These are phyloP conservation scores for Ochropleura plecta DNA, from an alignment of 2,888 invertebrate genomes.

Conservation along the genomic window DNA sequence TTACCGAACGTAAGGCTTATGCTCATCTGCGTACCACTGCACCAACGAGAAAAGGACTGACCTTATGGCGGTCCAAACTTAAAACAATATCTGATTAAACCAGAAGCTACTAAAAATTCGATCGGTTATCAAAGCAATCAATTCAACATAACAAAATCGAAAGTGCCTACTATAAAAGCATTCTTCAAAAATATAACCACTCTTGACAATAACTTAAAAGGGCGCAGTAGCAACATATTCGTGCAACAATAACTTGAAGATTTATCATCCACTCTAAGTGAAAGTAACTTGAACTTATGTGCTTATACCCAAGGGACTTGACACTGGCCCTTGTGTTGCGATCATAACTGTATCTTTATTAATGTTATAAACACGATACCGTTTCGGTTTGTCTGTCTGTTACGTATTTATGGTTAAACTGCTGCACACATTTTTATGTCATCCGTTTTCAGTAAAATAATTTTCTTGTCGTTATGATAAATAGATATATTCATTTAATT, in stretches of 20 bases:
- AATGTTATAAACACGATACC: neutral
- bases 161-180: constrained; percentile 28
- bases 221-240: constrained; percentile 17
- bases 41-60: too few relatives aligned
- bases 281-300: constrained; percentile 45
- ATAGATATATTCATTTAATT: too few relatives aligned
- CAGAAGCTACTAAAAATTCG: constrained; percentile 5
- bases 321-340: constrained; percentile 37
- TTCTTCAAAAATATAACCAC: constrained; percentile 18
- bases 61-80: too few relatives aligned
- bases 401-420: neutral
- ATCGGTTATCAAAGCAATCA: constrained; percentile 4
- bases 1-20: too few relatives aligned
- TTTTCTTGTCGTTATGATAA: too few relatives aligned
- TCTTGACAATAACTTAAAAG: constrained; percentile 26
- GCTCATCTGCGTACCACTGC: too few relatives aligned
- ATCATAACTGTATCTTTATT: constrained; percentile 47
- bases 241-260: constrained; percentile 46
- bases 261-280: constrained; percentile 58
- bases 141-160: constrained; percentile 33
- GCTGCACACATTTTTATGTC: neutral
- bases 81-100: neutral
- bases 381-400: constrained; percentile 1
- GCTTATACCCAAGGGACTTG: constrained; percentile 23
- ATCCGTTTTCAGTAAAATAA: neutral